These are phyloP conservation scores for Melospiza georgiana DNA, from an alignment of 2,113 vertebrate genomes.

Conservation along the genomic window DNA sequence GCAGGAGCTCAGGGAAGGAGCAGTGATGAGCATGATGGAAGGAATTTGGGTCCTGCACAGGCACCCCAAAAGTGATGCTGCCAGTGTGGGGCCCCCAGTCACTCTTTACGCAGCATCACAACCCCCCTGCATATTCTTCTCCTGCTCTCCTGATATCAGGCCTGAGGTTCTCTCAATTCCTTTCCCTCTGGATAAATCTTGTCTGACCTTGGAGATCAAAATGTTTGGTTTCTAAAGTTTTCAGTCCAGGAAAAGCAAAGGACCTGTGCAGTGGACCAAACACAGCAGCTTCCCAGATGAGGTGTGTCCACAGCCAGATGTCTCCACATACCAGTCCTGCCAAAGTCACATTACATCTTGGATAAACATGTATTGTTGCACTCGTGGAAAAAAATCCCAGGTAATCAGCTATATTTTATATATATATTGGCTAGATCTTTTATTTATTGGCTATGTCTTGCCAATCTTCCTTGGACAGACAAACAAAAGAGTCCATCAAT, in stretches of 20 bases:
- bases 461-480: not conserved
- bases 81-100: accelerated
- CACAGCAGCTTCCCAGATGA: not conserved
- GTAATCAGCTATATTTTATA: not conserved
- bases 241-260: not conserved
- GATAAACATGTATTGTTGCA: not conserved
- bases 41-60: not conserved
- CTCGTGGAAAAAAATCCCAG: accelerated
- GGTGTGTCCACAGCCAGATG: not conserved
- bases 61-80: not conserved
- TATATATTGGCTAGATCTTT: not conserved
- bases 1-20: not conserved
- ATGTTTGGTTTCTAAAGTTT: accelerated
- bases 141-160: not conserved
- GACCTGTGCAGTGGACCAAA: not conserved
- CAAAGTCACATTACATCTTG: not conserved
- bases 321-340: not conserved
- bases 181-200: not conserved
- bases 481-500: not conserved
- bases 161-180: accelerated
- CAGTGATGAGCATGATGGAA: not conserved
- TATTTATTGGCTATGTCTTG: not conserved
- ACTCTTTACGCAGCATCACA: accelerated
- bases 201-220: not conserved
- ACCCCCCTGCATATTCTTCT: accelerated